phyloP scores from a whole-genome alignment of 2,797 vertebrate genomes.

The Pampus argenteus region DNA sequence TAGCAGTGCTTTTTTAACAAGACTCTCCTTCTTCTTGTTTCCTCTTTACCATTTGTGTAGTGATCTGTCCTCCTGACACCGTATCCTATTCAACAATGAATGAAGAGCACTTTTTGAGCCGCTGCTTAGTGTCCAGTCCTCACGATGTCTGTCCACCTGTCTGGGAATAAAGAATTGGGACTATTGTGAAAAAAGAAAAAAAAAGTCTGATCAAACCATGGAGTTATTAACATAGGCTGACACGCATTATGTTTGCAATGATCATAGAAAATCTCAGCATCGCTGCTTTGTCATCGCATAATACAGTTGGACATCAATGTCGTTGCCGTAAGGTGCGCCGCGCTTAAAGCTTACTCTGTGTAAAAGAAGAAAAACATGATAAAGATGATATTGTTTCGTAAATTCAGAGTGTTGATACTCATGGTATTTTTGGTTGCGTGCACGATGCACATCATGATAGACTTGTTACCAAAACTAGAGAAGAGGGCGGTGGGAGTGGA shows the following conservation, averaged over 20 bases:
- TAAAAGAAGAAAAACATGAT: conserved; percentile 26
- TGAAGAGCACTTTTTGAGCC: conserved; percentile 50
- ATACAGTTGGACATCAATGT: conserved; percentile 60
- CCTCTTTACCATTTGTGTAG: conserved; percentile 13
- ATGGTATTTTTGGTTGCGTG: conserved; percentile 94
- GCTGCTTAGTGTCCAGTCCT: conserved; percentile 40
- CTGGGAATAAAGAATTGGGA: conserved; percentile 45
- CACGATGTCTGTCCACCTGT: conserved; percentile 65
- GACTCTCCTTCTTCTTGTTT: conserved; percentile 12
- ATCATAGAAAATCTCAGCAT: conserved; percentile 56
- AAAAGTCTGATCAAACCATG: conserved; percentile 43
- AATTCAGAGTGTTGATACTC: conserved; percentile 92
- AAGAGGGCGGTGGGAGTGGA: conserved; percentile 83
- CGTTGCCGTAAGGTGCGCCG: conserved; percentile 61
- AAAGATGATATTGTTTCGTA: conserved; percentile 93
- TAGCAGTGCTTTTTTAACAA: conserved; percentile 59
- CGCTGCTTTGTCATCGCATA: conserved; percentile 62
- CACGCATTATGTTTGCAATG: conserved; percentile 56
- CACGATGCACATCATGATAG: conserved; percentile 96
- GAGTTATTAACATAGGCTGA: conserved; percentile 57
- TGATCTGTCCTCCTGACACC: conserved; percentile 37
- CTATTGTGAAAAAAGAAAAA: conserved; percentile 27
- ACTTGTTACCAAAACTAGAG: conserved; percentile 93
- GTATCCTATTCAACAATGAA: conserved; percentile 49
- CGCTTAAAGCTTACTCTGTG: conserved; percentile 37